Conservation (phyloP, 1,140 invertebrate species). For the Globodera rostochiensis region DNA sequence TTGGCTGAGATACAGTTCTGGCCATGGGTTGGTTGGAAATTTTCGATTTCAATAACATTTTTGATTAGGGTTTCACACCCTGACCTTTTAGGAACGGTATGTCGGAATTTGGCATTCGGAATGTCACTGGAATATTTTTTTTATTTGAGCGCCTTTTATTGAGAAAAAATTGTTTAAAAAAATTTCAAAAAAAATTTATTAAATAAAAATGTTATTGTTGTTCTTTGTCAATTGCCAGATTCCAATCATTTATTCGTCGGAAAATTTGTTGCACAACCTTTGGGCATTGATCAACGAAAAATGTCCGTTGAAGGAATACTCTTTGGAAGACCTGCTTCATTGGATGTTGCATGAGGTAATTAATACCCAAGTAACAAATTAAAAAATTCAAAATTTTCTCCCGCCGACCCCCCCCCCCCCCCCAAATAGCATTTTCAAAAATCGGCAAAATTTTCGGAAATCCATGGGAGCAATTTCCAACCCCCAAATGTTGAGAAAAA, state of each 20-base stretch:
- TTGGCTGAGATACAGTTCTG: slow-evolving; percentile 64
- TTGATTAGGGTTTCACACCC: no score
- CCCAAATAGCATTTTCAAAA: no score
- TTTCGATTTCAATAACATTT: no score
- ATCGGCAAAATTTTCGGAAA: no score
- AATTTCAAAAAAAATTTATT: neutral
- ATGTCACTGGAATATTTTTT: neutral
- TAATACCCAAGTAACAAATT: neutral
- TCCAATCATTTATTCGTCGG: slow-evolving; percentile 80
- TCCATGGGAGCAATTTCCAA: no score
- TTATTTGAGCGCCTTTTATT: neutral
- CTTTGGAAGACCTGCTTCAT: slow-evolving; percentile 87
- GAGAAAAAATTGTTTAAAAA: neutral
- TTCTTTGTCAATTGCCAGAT: slow-evolving; percentile 66
- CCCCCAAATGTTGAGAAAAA: no score
- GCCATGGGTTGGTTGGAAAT: slow-evolving; percentile 46
- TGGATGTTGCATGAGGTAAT: slow-evolving; percentile 83
- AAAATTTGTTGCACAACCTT: slow-evolving; percentile 75
- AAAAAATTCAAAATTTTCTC: slow-evolving; percentile 16
- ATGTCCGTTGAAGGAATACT: slow-evolving; percentile 65
- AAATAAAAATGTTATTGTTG: no score
- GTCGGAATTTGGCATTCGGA: no score
- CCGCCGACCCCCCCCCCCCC: neutral
- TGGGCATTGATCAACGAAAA: slow-evolving; percentile 50
- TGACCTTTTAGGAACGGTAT: no score